These are phyloP conservation scores for Dromiciops gliroides DNA, from an alignment of 2,113 vertebrate species.

Conservation along the genomic window DNA sequence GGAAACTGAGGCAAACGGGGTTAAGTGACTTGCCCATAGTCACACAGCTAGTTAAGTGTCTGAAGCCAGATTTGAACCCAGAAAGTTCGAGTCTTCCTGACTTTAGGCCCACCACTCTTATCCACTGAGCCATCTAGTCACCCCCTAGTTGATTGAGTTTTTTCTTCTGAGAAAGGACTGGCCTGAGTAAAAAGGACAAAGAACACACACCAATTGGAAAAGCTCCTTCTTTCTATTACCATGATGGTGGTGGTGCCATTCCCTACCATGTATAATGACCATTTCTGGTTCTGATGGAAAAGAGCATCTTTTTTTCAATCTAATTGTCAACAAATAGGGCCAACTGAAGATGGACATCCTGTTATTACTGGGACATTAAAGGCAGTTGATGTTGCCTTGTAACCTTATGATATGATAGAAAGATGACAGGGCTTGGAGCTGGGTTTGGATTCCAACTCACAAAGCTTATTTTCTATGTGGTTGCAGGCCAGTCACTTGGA, in stretches of 20 bases:
- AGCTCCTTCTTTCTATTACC: neutral
- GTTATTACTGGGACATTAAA: neutral
- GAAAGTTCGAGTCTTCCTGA: neutral
- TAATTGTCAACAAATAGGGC: neutral
- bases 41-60: neutral
- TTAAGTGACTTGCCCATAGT: neutral
- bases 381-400: neutral
- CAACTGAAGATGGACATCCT: neutral
- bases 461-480: neutral
- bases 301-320: neutral
- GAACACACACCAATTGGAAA: neutral
- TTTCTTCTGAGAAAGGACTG: neutral
- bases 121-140: neutral
- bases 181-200: neutral
- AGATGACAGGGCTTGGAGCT: neutral
- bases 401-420: neutral
- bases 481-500: neutral
- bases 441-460: no score
- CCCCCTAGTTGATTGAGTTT: neutral
- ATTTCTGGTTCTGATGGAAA: neutral
- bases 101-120: neutral
- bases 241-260: neutral
- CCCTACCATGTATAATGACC: neutral
- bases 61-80: neutral
- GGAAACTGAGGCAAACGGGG: neutral